Base-by-base conservation (phyloP, 2,888 invertebrate species). In the Drosophila longiperda region DNA sequence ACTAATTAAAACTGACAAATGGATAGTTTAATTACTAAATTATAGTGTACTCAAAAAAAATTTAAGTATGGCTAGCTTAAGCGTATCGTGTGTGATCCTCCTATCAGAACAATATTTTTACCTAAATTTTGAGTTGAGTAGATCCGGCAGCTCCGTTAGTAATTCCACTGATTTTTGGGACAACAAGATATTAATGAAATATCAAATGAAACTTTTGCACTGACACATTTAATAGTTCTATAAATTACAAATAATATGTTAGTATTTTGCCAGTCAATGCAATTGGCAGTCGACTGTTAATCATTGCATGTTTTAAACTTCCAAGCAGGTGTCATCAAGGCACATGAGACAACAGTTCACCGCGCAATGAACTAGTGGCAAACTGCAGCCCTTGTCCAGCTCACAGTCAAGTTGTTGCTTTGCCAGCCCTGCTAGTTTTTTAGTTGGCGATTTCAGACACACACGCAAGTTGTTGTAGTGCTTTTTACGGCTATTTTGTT, bases 401-500 rank as follows among this genome's bases (percentile, higher is more conserved):
- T 64, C 48, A 64, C 52, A 53, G 42, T 52, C 66, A 67, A 65
- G 64, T 80, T 78, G 66, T 50, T 55, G 55, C 36, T 65, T 23
- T 70, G 66, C 62, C 78, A 75, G 57, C 80, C 80, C 76, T 80
- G 67, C 49, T 65, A 83, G 83, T 82, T 82, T 82, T 82, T 83
- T 83, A 82, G 78, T 86, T 82, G 87, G 68, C 83, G 70, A 82
- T 83, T 80, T 73, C 82, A 87, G 83, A 82, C 88, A 75, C 73
- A 83, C 85, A 78, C 83, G 85, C 78, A 79, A 77, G 78, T 73
- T 78, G 86, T 80, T 79, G 86, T 80, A 82, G 82, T 82, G 73
- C 86, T 88, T 85, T 83, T 89, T 88, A 89, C 87, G 87, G 89
- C 89, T 85, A 82, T 87, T 85, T 87, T 85, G 87, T 87, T 84